Percentiles rank a stretch among this genome's conserved stretches.
phyloP scores from a whole-genome alignment of 2,888 invertebrate genomes.

The Macaria liturata region DNA sequence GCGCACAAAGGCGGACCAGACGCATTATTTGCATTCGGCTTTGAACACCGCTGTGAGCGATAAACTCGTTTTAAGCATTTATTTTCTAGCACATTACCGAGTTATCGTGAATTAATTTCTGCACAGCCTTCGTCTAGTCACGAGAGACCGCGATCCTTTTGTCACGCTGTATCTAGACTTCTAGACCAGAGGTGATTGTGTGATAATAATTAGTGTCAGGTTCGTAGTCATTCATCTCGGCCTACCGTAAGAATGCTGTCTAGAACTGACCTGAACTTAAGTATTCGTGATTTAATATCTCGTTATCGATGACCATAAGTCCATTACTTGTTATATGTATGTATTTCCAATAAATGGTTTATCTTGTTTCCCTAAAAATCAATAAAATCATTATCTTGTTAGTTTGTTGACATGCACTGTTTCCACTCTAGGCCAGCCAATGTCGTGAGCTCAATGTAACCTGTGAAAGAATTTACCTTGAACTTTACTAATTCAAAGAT shows the following conservation, averaged over 20 bases:
- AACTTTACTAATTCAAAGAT: no score
- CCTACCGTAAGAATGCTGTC: conserved; percentile 6
- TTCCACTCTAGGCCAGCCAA: no score
- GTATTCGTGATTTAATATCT: conserved; percentile 1
- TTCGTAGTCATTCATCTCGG: conserved; percentile 8
- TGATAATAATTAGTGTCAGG: no score
- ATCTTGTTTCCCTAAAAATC: no score
- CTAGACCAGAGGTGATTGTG: conserved; percentile 4
- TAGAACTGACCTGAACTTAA: conserved; percentile 1
- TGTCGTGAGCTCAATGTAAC: no score
- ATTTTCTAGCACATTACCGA: conserved; percentile 47
- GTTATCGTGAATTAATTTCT: conserved; percentile 54
- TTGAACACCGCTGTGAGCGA: conserved; percentile 46
- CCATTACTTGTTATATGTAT: no score
- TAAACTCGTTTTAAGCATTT: conserved; percentile 24
- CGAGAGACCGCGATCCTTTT: conserved; percentile 45
- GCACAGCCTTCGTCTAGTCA: conserved; percentile 57
- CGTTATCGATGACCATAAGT: no score
- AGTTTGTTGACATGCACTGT: no score
- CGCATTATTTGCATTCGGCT: conserved; percentile 50
- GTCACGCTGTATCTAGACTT: conserved; percentile 24
- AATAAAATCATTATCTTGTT: no score
- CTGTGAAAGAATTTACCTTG: no score
- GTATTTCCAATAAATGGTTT: no score
- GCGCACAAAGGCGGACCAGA: conserved; percentile 47